Evolutionary conservation across 1,140 invertebrate species (phyloP).

Genomic region (Eurosta solidaginis): DNA sequence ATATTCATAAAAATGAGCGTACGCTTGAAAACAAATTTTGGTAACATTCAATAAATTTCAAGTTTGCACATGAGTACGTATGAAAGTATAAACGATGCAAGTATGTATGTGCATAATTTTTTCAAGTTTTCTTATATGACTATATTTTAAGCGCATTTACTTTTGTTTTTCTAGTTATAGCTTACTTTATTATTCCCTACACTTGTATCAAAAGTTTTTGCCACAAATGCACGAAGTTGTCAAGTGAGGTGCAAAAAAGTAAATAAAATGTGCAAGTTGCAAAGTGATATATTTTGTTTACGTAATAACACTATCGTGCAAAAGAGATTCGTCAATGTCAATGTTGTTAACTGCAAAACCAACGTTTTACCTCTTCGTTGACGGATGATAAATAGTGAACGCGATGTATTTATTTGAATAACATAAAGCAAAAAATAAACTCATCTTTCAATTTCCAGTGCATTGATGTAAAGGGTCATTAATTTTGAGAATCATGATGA

Average conservation of each 20-base stretch:
- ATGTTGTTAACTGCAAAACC: not conserved
- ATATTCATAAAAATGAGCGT: no score
- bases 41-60: no score
- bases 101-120: no score
- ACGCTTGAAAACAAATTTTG: no score
- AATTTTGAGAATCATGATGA: no score
- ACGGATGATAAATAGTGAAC: not conserved
- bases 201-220: not conserved
- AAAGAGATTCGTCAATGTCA: not conserved
- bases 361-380: not conserved
- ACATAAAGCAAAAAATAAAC: not conserved
- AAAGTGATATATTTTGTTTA: not conserved
- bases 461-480: no score
- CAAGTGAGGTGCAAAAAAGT: not conserved
- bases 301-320: not conserved
- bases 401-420: not conserved
- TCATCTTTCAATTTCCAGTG: no score
- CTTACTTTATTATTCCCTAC: not conserved
- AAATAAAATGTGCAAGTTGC: constrained; percentile 1
- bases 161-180: not conserved
- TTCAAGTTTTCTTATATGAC: no score
- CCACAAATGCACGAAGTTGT: not conserved
- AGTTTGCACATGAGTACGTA: no score
- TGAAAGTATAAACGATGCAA: no score
- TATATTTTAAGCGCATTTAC: no score